Evolutionary conservation across 2,113 vertebrate species (phyloP), one percentile per base, ranked within the genome.

Genomic region (Ptyas mucosa): DNA sequence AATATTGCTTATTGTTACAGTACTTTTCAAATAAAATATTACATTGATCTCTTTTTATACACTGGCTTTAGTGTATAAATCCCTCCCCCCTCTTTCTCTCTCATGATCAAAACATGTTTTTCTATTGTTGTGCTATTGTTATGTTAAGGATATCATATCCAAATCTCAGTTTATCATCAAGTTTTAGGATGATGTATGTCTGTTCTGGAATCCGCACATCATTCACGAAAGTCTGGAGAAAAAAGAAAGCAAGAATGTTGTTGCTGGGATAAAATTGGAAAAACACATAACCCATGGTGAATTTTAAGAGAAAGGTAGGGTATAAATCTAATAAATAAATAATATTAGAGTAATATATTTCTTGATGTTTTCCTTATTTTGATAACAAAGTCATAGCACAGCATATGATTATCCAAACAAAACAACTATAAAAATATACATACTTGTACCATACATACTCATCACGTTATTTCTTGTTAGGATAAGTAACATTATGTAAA

Each of bases 61-160:
- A 43, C 34, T 81, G 34, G 18, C 18, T n/a, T n/a, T n/a, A n/a
- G n/a, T n/a, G n/a, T n/a, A n/a, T n/a, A n/a, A n/a, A n/a, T n/a
- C n/a, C n/a, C n/a, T n/a, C n/a, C n/a, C n/a, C n/a, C n/a, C n/a
- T n/a, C 69, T 34, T n/a, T 7, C 64, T 69, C 64, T n/a, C 57
- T 10, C 12, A 34, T 12, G 3, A 43, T 34, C n/a, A 20, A 43
- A 20, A 69, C 12, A 15, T 10, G 6, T 64, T 29, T 29, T 92
- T 53, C 52, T 20, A 93, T 96, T 94, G 95, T 89, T 54, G 57
- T 87, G 18, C 57, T 20, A 92, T 96, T 94, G 94, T 89, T 55
- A 57, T 88, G 21, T 55, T 92, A 99, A 99, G 99, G 99, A 99
- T 99, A 99, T 99, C 99, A 98, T 99, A 99, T 97, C 99, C 99